Percentiles rank a stretch among this genome's conserved stretches.
Conservation (phyloP, 1,140 invertebrate genomes). For the Cepaea nemoralis region DNA sequence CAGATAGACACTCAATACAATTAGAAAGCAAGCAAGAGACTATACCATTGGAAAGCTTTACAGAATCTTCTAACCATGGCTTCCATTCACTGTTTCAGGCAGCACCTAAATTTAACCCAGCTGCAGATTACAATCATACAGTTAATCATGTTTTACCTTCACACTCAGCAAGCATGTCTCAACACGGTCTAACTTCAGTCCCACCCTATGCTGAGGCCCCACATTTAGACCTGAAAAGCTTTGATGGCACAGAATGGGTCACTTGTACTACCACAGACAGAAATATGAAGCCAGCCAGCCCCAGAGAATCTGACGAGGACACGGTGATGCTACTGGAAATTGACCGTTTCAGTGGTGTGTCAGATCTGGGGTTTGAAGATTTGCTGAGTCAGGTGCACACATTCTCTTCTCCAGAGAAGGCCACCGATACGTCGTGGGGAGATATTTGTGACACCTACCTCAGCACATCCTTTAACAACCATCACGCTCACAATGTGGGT, state of each 20-base stretch:
- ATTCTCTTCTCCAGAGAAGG: constrained; percentile 43
- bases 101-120: background rate
- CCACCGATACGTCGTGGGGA: constrained; percentile 45
- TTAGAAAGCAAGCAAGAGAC: background rate
- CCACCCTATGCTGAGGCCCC: constrained; percentile 18
- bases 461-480: constrained; percentile 22
- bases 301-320: too few relatives aligned
- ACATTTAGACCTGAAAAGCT: constrained; percentile 34
- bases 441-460: constrained; percentile 45
- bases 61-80: background rate
- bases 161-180: background rate
- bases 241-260: background rate
- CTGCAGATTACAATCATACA: background rate
- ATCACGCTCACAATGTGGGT: background rate
- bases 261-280: constrained; percentile 29
- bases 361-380: constrained; percentile 19
- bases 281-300: constrained; percentile 19
- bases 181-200: constrained; percentile 11
- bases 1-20: background rate
- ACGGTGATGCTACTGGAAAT: background rate
- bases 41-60: background rate
- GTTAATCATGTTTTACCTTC: too few relatives aligned
- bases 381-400: constrained; percentile 30
- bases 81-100: background rate
- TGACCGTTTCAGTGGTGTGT: constrained; percentile 1